Conservation (phyloP, 2,888 invertebrate genomes). For the Mylabris sibirica region DNA sequence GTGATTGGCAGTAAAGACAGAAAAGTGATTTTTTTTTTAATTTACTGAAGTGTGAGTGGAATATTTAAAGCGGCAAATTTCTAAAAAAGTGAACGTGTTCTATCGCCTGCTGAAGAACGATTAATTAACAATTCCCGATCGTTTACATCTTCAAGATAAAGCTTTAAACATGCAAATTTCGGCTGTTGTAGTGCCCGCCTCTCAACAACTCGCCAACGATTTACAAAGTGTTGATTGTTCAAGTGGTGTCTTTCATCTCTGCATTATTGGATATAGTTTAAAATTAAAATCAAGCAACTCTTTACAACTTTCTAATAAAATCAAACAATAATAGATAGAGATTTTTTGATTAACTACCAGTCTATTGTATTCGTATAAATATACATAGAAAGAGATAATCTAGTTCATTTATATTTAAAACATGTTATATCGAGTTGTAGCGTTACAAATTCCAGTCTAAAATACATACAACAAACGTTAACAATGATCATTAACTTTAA, state of each 20-base stretch:
- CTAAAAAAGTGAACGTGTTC: no score
- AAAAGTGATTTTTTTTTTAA: no score
- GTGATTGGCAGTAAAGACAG: no score
- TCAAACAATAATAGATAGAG: conserved; percentile 1
- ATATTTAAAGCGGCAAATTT: no score
- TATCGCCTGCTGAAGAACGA: no score
- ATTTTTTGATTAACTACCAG: conserved; percentile 13
- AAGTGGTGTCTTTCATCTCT: not conserved
- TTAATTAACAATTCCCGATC: not conserved
- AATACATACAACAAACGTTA: no score
- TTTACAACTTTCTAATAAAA: conserved; percentile 1
- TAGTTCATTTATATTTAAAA: conserved; percentile 16
- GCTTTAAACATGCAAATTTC: conserved; percentile 14
- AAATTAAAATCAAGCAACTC: not conserved
- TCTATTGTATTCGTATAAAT: conserved; percentile 13
- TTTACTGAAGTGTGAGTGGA: no score
- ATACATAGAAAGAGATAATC: conserved; percentile 16
- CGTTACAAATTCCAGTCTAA: not conserved
- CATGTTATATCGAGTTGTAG: not conserved
- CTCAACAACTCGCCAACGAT: not conserved
- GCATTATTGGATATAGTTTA: not conserved
- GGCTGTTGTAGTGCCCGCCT: not conserved
- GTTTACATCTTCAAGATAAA: not conserved
- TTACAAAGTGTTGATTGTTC: conserved; percentile 5
- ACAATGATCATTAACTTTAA: conserved; percentile 3